Base-by-base conservation (phyloP, 2,888 invertebrate genomes). In the Himalopsyche tibetana region DNA sequence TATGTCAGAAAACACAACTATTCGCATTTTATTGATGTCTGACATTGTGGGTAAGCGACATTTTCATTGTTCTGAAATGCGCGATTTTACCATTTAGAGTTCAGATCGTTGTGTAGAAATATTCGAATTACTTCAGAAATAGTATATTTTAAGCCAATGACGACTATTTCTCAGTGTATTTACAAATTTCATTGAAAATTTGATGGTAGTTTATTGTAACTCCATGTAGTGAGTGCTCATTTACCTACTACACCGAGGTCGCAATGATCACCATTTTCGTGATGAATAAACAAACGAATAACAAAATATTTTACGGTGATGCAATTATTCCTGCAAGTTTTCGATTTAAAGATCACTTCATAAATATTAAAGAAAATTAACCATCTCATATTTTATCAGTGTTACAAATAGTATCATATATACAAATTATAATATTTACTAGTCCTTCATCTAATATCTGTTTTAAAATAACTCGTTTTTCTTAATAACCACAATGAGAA, bases 1-100 rank as follows among this genome's bases (percentile, higher is more conserved):
- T 63, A 63, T 19, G 63, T 63, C 63, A 63, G 63, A 63, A 63
- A 63, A 63, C 63, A 63, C 63, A 11, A 63, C 63, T 19, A 63
- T 19, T 63, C 63, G 63, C 63, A 19, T 63, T 63, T 63, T 63
- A 63, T 63, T 63, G 63, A 63, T 63, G 63, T 63, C 63, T 63
- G 63, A 63, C 63, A 63, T 63, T 63, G 63, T 63, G 19, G 63
- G 63, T 63, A 63, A 63, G 63, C 63, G 63, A 63, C 63, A 63
- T 63, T 63, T 63, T 63, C 63, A 63, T 63, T 63, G 63, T 63
- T 63, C 63, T 15, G 63, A 63, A 63, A 63, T 63, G 19, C 19
- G 63, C 63, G 63, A 63, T 19, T 12, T 63, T 63, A 63, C n/a
- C 9, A 19, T 19, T 63, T 63, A 11, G 28, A 19, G 11, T 9